These are phyloP conservation scores for Himalopsyche tibetana DNA, from an alignment of 2,888 invertebrate genomes.

Conservation along the genomic window DNA sequence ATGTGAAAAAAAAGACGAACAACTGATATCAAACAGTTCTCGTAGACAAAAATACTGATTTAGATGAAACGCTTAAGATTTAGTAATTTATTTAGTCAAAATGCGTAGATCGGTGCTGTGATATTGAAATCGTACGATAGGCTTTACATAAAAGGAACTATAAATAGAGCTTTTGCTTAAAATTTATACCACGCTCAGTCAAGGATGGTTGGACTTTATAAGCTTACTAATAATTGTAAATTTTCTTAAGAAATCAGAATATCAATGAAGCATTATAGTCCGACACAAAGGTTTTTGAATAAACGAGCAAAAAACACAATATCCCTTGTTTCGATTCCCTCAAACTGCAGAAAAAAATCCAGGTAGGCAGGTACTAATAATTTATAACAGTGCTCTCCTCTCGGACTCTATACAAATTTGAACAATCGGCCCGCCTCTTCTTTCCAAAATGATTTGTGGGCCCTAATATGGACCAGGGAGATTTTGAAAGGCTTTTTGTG, in stretches of 20 bases:
- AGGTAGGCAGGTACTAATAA: conserved; percentile 11
- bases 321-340: conserved; percentile 8
- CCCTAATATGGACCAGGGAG: conserved; percentile 40
- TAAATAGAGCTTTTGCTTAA: too few species aligned
- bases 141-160: too few species aligned
- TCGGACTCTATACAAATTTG: conserved; percentile 37
- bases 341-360: neutral
- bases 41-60: too few species aligned
- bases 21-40: too few species aligned
- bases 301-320: neutral
- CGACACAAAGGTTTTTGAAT: neutral
- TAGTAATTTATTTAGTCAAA: too few species aligned
- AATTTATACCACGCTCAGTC: too few species aligned
- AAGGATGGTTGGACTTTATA: neutral
- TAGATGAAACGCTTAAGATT: too few species aligned
- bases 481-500: conserved; percentile 42
- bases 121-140: too few species aligned
- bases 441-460: conserved; percentile 37
- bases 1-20: too few species aligned
- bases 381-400: conserved; percentile 31
- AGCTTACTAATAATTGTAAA: neutral
- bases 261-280: neutral
- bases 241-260: neutral
- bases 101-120: too few species aligned
- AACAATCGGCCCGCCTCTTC: conserved; percentile 23